Percentiles rank a stretch among this genome's conserved stretches.
Evolutionary conservation across 2,113 vertebrate genomes (phyloP).

Genomic region (Ptyas mucosa): DNA sequence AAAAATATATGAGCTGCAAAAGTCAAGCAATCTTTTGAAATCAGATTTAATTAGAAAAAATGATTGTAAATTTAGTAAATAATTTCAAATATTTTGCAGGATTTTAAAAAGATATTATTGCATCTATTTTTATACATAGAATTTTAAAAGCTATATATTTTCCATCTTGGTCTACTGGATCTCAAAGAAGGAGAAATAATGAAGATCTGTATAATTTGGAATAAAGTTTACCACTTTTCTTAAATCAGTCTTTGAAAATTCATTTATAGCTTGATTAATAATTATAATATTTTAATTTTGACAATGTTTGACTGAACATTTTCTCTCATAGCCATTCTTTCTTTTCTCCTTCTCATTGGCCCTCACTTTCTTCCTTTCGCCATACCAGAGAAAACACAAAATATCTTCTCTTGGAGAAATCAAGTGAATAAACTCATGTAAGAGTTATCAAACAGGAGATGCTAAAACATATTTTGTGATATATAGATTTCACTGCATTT

Average conservation of each 20-base stretch:
- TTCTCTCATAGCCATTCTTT: background rate
- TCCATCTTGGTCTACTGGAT: background rate
- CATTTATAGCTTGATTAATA: background rate
- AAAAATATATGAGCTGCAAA: background rate
- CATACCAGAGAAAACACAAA: background rate
- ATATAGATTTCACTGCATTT: background rate
- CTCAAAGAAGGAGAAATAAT: constrained; percentile 3
- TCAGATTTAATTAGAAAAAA: constrained; percentile 1
- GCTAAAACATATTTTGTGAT: background rate
- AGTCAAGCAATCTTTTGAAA: background rate
- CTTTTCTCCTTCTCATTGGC: background rate
- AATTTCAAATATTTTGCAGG: background rate
- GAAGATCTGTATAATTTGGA: background rate
- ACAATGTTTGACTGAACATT: background rate
- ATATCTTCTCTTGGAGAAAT: background rate
- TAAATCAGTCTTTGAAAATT: constrained; percentile 21
- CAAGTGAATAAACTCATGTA: background rate
- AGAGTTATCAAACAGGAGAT: background rate
- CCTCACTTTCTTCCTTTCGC: background rate
- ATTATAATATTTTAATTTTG: constrained; percentile 18
- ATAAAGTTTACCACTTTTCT: background rate
- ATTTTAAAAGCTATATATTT: background rate
- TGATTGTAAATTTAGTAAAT: background rate
- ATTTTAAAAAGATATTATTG: background rate
- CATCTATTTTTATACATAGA: background rate